Conservation (phyloP, 2,113 vertebrate species). For the Mus pahari region DNA sequence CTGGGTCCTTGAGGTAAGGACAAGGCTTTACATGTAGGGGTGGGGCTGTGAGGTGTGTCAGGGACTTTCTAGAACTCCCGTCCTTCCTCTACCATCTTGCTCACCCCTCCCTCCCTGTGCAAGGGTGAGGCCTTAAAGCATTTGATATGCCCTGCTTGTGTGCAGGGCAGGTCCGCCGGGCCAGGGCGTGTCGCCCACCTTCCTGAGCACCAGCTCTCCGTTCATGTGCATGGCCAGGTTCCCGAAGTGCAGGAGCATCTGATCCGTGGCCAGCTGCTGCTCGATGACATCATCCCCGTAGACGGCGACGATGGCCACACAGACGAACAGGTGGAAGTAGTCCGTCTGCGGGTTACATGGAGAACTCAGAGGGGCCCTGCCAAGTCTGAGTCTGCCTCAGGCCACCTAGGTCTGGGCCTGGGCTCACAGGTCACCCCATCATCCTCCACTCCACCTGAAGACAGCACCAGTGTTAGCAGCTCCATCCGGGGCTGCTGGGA, state of each 20-base stretch:
- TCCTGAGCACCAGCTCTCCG: slow-evolving; percentile 96
- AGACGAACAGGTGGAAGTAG: slow-evolving; percentile 99
- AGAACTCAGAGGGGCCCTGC: not conserved
- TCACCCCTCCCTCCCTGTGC: not conserved
- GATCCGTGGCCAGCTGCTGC: slow-evolving; percentile 95
- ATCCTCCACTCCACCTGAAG: not conserved
- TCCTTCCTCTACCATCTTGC: no score
- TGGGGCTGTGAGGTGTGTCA: not conserved
- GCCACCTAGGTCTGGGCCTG: no score
- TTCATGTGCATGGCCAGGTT: slow-evolving; percentile 99
- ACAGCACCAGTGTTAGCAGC: not conserved
- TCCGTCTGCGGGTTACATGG: slow-evolving; percentile 91
- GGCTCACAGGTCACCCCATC: accelerated
- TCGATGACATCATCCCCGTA: slow-evolving; percentile 97
- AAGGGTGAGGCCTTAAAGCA: not conserved
- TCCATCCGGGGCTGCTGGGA: not conserved
- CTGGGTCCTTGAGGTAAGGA: not conserved
- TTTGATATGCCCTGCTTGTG: accelerated
- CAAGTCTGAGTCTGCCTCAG: not conserved
- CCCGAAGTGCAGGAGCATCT: slow-evolving; percentile 98
- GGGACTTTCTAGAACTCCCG: no score
- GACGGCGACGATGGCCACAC: slow-evolving; percentile 96
- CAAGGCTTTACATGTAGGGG: no score
- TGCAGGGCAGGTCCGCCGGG: accelerated
- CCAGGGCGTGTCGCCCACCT: slow-evolving; percentile 84